Conservation (phyloP, 1,140 invertebrate species). For the Cyrtorhinus lividipennis region DNA sequence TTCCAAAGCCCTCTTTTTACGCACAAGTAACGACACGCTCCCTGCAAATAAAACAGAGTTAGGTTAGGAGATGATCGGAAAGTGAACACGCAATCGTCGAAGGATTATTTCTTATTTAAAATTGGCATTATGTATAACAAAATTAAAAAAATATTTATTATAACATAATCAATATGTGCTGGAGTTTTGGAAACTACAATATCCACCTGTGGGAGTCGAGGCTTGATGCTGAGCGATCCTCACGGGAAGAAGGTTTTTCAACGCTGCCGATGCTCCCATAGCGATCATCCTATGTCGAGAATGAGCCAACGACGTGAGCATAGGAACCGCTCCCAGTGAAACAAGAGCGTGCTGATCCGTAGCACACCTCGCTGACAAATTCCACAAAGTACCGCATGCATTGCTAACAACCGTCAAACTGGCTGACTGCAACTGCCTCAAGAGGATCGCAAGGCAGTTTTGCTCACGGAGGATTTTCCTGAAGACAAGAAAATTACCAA, state of each 20-base stretch:
- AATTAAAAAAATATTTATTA: too few species aligned
- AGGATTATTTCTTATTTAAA: too few species aligned
- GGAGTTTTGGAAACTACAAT: too few species aligned
- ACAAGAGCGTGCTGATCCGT: constrained; percentile 78
- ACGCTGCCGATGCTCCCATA: constrained; percentile 82
- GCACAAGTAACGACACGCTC: constrained; percentile 61
- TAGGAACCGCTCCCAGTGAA: constrained; percentile 83
- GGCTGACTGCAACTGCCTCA: constrained; percentile 82
- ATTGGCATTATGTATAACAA: too few species aligned
- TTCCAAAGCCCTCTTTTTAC: constrained; percentile 75
- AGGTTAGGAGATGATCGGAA: too few species aligned
- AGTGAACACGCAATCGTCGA: neutral
- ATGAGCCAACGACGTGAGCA: constrained; percentile 82
- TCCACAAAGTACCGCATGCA: constrained; percentile 91
- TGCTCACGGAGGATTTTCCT: constrained; percentile 67
- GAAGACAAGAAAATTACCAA: constrained; percentile 19
- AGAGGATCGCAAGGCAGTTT: constrained; percentile 73
- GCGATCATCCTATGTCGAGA: constrained; percentile 97
- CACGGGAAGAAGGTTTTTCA: constrained; percentile 81
- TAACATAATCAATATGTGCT: too few species aligned
- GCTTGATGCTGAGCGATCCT: constrained; percentile 38
- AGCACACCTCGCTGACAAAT: constrained; percentile 76
- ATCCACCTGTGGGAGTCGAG: constrained; percentile 16
- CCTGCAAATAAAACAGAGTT: constrained; percentile 32
- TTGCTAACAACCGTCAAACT: constrained; percentile 91